A percentile compares a stretch with the other conserved stretches of the same genome.
Evolutionary conservation across 2,888 invertebrate genomes (phyloP).

Genomic region (Eilema caniola): DNA sequence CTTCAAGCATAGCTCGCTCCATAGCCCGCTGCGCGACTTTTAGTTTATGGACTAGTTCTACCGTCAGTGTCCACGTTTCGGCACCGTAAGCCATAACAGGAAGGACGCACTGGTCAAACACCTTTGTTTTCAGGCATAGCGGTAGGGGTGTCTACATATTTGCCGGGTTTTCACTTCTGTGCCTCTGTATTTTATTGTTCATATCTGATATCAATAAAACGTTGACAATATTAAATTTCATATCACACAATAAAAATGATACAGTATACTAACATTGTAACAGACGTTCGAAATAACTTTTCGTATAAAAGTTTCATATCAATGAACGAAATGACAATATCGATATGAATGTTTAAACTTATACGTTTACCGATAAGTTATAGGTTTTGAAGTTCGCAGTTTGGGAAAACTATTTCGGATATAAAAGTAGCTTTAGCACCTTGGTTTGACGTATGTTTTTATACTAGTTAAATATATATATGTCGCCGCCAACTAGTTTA

Average conservation of each 20-base stretch:
- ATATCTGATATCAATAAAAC: conserved; percentile 1
- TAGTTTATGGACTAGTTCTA: too few relatives aligned
- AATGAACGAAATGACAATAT: conserved; percentile 44
- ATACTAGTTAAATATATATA: too few relatives aligned
- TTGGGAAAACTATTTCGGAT: background rate
- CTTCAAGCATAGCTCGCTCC: too few relatives aligned
- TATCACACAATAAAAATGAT: conserved; percentile 18
- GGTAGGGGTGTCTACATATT: too few relatives aligned
- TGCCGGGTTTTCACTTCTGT: too few relatives aligned
- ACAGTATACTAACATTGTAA: conserved; percentile 28
- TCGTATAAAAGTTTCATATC: conserved; percentile 40
- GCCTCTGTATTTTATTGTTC: background rate
- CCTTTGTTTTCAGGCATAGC: too few relatives aligned
- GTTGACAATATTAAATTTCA: conserved; percentile 8
- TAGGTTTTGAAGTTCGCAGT: conserved; percentile 26
- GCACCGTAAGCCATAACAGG: too few relatives aligned
- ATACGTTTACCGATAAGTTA: conserved; percentile 30
- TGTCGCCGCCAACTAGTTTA: too few relatives aligned
- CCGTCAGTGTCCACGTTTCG: too few relatives aligned
- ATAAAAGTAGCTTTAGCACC: background rate
- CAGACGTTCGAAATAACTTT: conserved; percentile 21
- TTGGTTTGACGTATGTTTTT: background rate
- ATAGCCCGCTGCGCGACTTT: too few relatives aligned
- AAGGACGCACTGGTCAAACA: too few relatives aligned
- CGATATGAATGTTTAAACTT: conserved; percentile 42